A percentile compares a stretch with the other conserved stretches of the same genome.
phyloP scores from a whole-genome alignment of 2,888 invertebrate genomes.

The Drosophila borborema region DNA sequence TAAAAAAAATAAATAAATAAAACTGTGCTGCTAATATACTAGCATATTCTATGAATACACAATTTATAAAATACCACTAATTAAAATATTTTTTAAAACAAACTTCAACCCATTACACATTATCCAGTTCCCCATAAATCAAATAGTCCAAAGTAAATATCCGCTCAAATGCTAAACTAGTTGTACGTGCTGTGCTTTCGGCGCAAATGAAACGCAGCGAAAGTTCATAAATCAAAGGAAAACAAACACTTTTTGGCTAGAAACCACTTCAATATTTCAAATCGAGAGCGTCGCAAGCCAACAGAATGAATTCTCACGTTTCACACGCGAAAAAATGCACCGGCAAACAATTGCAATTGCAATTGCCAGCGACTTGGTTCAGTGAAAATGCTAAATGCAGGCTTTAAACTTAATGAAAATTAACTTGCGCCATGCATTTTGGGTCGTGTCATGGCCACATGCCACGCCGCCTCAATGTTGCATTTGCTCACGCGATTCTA shows the following conservation, averaged over 20 bases:
- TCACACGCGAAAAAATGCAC: conserved; percentile 9
- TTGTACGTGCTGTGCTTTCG: background rate
- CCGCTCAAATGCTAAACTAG: conserved; percentile 28
- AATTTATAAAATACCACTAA: background rate
- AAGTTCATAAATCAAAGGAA: conserved; percentile 52
- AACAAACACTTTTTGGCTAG: conserved; percentile 52
- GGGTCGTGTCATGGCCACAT: conserved; percentile 13
- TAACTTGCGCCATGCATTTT: conserved; percentile 68
- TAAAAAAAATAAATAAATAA: too few species aligned
- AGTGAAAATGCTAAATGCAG: conserved; percentile 29
- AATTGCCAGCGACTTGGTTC: conserved; percentile 12
- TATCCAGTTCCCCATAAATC: conserved; percentile 7
- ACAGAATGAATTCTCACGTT: conserved; percentile 42
- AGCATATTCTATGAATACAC: background rate
- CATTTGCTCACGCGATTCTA: conserved; percentile 50
- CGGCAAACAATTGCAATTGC: conserved; percentile 14
- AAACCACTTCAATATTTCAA: conserved; percentile 72
- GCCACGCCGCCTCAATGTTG: conserved; percentile 28
- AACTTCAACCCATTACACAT: background rate
- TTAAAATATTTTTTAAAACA: background rate
- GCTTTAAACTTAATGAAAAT: conserved; percentile 70
- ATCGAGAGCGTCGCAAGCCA: conserved; percentile 15
- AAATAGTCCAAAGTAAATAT: conserved; percentile 16
- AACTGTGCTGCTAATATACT: too few species aligned
- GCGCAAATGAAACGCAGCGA: conserved; percentile 12